Evolutionary conservation across 2,888 invertebrate genomes (phyloP).

Genomic region (Hoplodrina ambigua): DNA sequence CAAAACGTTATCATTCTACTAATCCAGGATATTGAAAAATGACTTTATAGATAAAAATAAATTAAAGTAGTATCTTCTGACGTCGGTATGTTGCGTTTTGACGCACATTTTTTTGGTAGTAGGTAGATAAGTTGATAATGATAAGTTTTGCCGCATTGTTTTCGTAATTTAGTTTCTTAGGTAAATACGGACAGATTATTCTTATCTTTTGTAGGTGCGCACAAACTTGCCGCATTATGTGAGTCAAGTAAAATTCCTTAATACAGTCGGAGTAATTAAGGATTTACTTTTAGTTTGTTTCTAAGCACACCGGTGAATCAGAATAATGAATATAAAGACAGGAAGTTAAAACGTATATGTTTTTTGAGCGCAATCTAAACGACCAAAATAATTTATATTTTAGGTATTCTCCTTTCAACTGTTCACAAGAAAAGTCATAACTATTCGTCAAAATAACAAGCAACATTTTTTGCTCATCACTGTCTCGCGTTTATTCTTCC

Average conservation of each 20-base stretch:
- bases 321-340: not conserved
- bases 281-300: slow-evolving; percentile 17
- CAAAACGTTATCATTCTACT: slow-evolving; percentile 37
- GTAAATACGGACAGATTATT: slow-evolving; percentile 58
- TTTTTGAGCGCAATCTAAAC: not conserved
- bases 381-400: slow-evolving; percentile 6
- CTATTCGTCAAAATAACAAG: slow-evolving; percentile 41
- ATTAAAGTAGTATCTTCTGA: slow-evolving; percentile 70
- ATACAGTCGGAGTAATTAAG: slow-evolving; percentile 7
- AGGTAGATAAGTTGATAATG: slow-evolving; percentile 72
- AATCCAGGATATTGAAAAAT: slow-evolving; percentile 59
- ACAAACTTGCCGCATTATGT: slow-evolving; percentile 53
- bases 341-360: not conserved
- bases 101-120: slow-evolving; percentile 74
- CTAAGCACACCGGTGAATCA: not conserved
- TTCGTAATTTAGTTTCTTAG: slow-evolving; percentile 63
- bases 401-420: slow-evolving; percentile 10
- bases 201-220: slow-evolving; percentile 50
- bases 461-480: slow-evolving; percentile 42
- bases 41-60: slow-evolving; percentile 68
- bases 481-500: slow-evolving; percentile 46
- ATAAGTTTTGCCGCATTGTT: slow-evolving; percentile 71
- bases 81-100: slow-evolving; percentile 72
- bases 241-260: slow-evolving; percentile 36
- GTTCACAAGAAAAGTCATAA: slow-evolving; percentile 36